Evolutionary conservation across 2,888 invertebrate genomes (phyloP).

Genomic region (Cephonodes hylas): DNA sequence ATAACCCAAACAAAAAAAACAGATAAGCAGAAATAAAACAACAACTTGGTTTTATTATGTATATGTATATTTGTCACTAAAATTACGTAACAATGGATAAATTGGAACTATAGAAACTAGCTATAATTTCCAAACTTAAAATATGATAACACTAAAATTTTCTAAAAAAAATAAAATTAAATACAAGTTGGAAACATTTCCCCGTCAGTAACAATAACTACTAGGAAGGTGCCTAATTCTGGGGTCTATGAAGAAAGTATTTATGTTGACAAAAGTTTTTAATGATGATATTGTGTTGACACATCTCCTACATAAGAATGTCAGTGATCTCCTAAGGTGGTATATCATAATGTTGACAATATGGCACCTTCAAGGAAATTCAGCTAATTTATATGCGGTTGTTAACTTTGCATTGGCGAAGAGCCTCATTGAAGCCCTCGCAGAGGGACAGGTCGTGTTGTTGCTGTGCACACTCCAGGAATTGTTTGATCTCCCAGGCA

Average conservation of each 20-base stretch:
- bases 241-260: slow-evolving; percentile 35
- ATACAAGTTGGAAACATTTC: slow-evolving; percentile 30
- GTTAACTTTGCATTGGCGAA: slow-evolving; percentile 95
- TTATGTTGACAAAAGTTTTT: slow-evolving; percentile 40
- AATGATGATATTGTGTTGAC: slow-evolving; percentile 30
- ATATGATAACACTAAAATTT: slow-evolving; percentile 40
- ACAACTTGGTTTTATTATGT: slow-evolving; percentile 33
- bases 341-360: slow-evolving; percentile 31
- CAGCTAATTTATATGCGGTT: slow-evolving; percentile 83
- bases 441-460: slow-evolving; percentile 95
- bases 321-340: slow-evolving; percentile 34
- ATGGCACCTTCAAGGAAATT: slow-evolving; percentile 32
- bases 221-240: slow-evolving; percentile 50
- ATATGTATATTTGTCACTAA: slow-evolving; percentile 47
- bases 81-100: slow-evolving; percentile 51
- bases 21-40: slow-evolving; percentile 25
- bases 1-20: neutral
- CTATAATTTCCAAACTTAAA: slow-evolving; percentile 50
- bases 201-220: slow-evolving; percentile 47
- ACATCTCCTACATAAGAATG: slow-evolving; percentile 36
- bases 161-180: slow-evolving; percentile 30
- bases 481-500: slow-evolving; percentile 97
- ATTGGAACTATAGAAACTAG: slow-evolving; percentile 20
- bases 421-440: slow-evolving; percentile 98
- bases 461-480: slow-evolving; percentile 95